phyloP scores from a whole-genome alignment of 2,888 invertebrate species.

The Serrognathus titanus region DNA sequence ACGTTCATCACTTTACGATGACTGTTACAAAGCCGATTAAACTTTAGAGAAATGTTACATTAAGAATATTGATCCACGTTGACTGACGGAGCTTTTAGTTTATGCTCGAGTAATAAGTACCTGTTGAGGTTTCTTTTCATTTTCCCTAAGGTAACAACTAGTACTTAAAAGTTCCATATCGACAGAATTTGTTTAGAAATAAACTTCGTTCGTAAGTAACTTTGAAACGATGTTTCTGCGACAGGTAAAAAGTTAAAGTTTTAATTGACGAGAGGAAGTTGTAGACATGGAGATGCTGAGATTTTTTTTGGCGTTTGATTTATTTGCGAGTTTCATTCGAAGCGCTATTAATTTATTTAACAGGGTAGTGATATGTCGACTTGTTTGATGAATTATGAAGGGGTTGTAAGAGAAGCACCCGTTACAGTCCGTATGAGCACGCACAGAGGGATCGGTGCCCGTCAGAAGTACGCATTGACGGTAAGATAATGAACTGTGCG shows the following conservation, averaged over 20 bases:
- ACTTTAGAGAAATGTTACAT: too few species aligned
- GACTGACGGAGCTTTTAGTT: constrained; percentile 13
- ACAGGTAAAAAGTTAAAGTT: background rate
- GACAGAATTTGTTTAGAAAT: too few species aligned
- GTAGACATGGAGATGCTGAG: too few species aligned
- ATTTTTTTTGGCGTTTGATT: too few species aligned
- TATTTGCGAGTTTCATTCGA: too few species aligned
- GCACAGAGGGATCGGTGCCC: constrained; percentile 23
- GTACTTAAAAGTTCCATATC: too few species aligned
- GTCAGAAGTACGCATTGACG: constrained; percentile 30
- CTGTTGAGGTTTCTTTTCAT: too few species aligned
- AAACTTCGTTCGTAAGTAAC: too few species aligned
- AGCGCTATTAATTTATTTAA: constrained; percentile 24
- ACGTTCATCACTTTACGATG: constrained; percentile 7
- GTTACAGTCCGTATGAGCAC: constrained; percentile 23
- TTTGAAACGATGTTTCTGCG: background rate
- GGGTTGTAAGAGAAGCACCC: constrained; percentile 22
- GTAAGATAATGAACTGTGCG: constrained; percentile 30
- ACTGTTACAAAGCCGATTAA: too few species aligned
- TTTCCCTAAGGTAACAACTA: too few species aligned
- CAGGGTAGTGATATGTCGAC: constrained; percentile 21
- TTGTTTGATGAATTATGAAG: constrained; percentile 20
- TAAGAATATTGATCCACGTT: constrained; percentile 1
- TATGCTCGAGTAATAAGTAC: background rate
- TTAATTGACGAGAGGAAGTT: constrained; percentile 2